These are phyloP conservation scores for Diglossa cyanea DNA, from an alignment of 2,797 vertebrate genomes.

Conservation along the genomic window DNA sequence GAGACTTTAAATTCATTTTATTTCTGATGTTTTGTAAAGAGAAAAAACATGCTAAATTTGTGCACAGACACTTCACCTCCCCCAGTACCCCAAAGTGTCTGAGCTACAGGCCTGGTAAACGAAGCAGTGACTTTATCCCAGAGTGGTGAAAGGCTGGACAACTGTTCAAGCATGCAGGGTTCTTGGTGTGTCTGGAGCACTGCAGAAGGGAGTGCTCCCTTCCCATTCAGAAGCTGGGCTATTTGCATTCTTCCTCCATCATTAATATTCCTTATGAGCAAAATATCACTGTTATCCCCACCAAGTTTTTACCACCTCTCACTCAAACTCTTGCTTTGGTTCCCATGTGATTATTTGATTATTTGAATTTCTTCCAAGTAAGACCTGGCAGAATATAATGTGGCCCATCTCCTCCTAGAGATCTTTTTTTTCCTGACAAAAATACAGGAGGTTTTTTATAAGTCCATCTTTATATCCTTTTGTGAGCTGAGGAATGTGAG, in stretches of 20 bases:
- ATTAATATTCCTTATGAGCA: background rate
- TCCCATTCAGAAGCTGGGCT: background rate
- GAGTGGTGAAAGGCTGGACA: background rate
- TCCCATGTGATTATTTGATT: background rate
- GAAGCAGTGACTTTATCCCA: background rate
- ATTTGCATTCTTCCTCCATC: background rate
- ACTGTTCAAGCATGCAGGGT: background rate
- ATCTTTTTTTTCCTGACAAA: background rate
- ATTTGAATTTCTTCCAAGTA: background rate
- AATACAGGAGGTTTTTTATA: background rate
- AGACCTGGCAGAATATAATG: background rate
- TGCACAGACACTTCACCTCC: background rate
- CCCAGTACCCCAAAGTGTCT: background rate
- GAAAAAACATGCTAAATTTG: background rate
- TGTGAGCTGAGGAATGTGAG: background rate
- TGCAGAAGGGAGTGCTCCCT: background rate
- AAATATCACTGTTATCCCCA: background rate
- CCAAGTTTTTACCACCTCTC: background rate
- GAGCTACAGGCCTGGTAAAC: background rate
- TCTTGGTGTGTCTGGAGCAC: background rate
- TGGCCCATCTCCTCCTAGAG: background rate
- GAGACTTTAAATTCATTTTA: conserved; percentile 20
- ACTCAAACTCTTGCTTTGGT: background rate
- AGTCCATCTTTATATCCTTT: background rate
- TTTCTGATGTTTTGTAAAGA: conserved; percentile 20